These are phyloP conservation scores for Acanthosepion lycidas DNA, from an alignment of 2,888 invertebrate species.

Conservation along the genomic window DNA sequence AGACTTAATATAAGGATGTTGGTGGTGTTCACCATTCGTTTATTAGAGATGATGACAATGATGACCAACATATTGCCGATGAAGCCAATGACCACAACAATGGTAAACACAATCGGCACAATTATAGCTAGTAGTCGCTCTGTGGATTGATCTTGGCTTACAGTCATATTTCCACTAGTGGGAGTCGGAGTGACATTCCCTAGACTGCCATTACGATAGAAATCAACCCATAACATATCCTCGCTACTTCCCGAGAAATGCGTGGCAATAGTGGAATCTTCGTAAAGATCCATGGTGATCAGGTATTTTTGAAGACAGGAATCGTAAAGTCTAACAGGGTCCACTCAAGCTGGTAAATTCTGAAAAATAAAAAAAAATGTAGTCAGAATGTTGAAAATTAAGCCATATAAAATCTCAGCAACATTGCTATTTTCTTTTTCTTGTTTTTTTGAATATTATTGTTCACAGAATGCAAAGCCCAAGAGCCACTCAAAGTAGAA, in stretches of 20 bases:
- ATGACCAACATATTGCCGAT: constrained; percentile 92
- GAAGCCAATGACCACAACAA: constrained; percentile 89
- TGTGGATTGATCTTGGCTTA: constrained; percentile 47
- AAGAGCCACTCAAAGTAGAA: too few species aligned
- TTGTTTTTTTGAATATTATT: too few species aligned
- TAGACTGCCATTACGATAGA: not conserved
- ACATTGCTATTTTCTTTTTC: too few species aligned
- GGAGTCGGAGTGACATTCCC: not conserved
- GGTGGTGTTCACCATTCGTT: constrained; percentile 93
- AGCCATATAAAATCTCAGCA: too few species aligned
- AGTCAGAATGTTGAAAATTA: too few species aligned
- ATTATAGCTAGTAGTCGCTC: constrained; percentile 65
- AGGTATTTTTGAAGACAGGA: not conserved
- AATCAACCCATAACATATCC: not conserved
- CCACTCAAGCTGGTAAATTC: not conserved
- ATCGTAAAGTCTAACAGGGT: not conserved
- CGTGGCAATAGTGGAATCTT: not conserved
- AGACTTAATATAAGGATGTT: constrained; percentile 92
- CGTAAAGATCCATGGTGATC: not conserved
- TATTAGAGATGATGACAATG: constrained; percentile 89
- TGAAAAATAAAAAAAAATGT: not conserved
- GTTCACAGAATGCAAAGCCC: too few species aligned
- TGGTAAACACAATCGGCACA: constrained; percentile 83
- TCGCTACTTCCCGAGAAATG: not conserved
- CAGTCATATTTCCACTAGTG: not conserved